A percentile compares a stretch with the other conserved stretches of the same genome.
These are phyloP conservation scores for Rhinogobio ventralis DNA, from an alignment of 2,797 vertebrate genomes.

Conservation along the genomic window DNA sequence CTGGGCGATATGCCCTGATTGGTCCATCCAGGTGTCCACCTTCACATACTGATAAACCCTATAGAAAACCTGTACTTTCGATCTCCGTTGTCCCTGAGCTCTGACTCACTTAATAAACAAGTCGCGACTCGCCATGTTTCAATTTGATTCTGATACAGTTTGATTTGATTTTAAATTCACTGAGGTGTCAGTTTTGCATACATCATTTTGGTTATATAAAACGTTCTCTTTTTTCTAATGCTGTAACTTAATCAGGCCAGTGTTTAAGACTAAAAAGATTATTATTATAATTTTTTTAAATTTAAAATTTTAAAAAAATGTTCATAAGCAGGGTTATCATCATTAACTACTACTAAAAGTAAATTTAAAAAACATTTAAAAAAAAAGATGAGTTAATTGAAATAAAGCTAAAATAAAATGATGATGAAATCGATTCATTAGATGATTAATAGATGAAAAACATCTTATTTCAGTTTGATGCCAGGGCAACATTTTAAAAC, in stretches of 20 bases:
- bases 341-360: background rate
- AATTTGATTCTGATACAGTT: background rate
- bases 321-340: background rate
- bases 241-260: background rate
- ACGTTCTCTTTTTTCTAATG: background rate
- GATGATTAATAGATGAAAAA: background rate
- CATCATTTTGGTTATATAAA: background rate
- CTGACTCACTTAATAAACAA: background rate
- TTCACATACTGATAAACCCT: constrained; percentile 53
- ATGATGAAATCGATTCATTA: background rate
- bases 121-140: background rate
- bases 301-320: no score
- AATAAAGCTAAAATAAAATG: background rate
- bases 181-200: background rate
- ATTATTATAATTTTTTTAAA: no score
- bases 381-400: background rate
- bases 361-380: background rate
- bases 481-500: background rate
- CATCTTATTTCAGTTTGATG: background rate
- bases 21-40: constrained; percentile 29
- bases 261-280: background rate
- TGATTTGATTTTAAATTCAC: background rate
- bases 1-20: constrained; percentile 1
- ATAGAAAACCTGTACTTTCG: constrained; percentile 8
- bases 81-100: constrained; percentile 28